These are phyloP conservation scores for Alsophila aescularia DNA, from an alignment of 2,888 invertebrate species.

Conservation along the genomic window DNA sequence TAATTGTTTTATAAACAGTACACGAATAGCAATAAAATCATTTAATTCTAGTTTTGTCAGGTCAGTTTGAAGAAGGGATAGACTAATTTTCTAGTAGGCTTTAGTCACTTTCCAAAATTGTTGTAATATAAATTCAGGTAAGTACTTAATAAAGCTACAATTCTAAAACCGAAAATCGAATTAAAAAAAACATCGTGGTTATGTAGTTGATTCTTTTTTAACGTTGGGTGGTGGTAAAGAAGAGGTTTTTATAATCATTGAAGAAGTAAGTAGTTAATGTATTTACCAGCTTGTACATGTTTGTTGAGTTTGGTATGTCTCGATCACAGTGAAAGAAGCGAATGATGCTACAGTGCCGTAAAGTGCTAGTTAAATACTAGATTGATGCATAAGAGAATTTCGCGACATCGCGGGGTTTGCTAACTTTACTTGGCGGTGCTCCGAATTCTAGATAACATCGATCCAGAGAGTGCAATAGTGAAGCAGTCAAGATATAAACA, in stretches of 20 bases:
- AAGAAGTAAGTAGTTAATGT: neutral
- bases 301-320: conserved; percentile 51
- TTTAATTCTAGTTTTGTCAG: too few relatives aligned
- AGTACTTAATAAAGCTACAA: too few relatives aligned
- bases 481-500: conserved; percentile 40
- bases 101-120: too few relatives aligned
- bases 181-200: too few relatives aligned
- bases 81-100: neutral
- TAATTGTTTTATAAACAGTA: neutral
- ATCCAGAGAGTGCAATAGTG: conserved; percentile 42
- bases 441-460: conserved; percentile 74
- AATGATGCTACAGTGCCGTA: conserved; percentile 53
- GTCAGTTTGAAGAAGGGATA: neutral
- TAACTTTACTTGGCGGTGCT: conserved; percentile 60
- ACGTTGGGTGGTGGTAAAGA: too few relatives aligned
- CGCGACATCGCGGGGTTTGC: conserved; percentile 62
- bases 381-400: conserved; percentile 55
- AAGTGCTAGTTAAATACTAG: conserved; percentile 63
- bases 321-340: conserved; percentile 43
- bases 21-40: neutral
- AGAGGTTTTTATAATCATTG: too few relatives aligned
- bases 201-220: too few relatives aligned
- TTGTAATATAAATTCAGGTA: too few relatives aligned
- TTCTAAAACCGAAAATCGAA: too few relatives aligned
- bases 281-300: conserved; percentile 79